Evolutionary conservation across 2,888 invertebrate species (phyloP).

Genomic region (Cheiracanthium punctorium): DNA sequence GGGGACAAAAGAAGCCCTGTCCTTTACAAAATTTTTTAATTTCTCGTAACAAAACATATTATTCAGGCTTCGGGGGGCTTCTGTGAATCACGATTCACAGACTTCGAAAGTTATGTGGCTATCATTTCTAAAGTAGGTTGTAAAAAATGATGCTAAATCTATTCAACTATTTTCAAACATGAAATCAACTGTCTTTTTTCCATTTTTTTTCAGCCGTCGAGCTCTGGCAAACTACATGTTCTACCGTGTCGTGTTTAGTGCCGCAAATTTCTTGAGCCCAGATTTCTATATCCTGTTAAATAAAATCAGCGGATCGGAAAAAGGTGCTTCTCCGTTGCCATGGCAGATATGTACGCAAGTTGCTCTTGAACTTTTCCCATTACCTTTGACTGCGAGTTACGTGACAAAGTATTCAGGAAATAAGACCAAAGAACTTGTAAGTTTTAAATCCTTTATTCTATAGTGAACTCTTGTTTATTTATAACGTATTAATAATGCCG

Average conservation of each 20-base stretch:
- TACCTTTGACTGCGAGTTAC: constrained; percentile 81
- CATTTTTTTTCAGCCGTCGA: constrained; percentile 75
- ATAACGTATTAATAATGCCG: too few relatives aligned
- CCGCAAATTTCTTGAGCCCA: constrained; percentile 24
- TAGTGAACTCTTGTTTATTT: too few relatives aligned
- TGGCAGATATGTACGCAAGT: constrained; percentile 34
- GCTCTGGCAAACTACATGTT: constrained; percentile 91
- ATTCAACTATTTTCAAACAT: too few relatives aligned
- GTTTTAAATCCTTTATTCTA: constrained; percentile 1
- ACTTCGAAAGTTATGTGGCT: too few relatives aligned
- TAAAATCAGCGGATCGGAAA: background rate
- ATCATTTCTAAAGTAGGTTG: too few relatives aligned
- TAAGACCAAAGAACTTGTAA: constrained; percentile 84
- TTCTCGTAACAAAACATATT: too few relatives aligned
- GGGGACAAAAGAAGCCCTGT: too few relatives aligned
- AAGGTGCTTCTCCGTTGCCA: background rate
- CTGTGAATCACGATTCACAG: too few relatives aligned
- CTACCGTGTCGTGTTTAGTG: constrained; percentile 81
- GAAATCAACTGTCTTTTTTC: background rate
- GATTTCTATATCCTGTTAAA: constrained; percentile 16
- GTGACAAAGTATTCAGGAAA: constrained; percentile 90
- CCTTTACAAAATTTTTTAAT: too few relatives aligned
- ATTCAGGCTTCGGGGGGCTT: too few relatives aligned
- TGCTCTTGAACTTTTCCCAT: constrained; percentile 24
- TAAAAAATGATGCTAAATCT: too few relatives aligned